These are phyloP conservation scores for Callithrix jacchus DNA, from an alignment of 2,113 vertebrate species.

Conservation along the genomic window DNA sequence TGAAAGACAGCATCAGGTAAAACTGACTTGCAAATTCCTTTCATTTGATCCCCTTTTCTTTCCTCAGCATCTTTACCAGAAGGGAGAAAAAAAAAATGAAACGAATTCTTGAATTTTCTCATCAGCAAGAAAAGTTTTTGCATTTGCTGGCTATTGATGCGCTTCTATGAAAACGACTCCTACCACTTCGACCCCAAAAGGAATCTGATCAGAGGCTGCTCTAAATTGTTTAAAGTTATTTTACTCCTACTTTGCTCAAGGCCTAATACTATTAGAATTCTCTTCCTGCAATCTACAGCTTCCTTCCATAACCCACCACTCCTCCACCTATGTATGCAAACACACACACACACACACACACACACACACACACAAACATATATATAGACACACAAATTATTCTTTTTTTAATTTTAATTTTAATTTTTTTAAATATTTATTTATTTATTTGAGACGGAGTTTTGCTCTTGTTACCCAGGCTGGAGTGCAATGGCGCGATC, in stretches of 20 bases:
- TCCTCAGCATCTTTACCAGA: not conserved
- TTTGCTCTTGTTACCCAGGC: too few species aligned
- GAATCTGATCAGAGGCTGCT: not conserved
- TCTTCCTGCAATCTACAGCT: not conserved
- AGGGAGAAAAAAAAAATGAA: not conserved
- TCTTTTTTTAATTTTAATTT: too few species aligned
- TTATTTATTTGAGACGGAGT: too few species aligned
- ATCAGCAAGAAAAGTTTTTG: conserved; percentile 12
- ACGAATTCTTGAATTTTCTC: not conserved
- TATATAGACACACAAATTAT: too few species aligned
- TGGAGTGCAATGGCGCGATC: too few species aligned
- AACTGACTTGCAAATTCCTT: not conserved
- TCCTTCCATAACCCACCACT: not conserved
- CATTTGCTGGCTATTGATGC: not conserved
- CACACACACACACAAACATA: too few species aligned
- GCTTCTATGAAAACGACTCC: not conserved
- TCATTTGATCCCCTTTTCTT: not conserved
- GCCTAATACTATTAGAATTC: not conserved
- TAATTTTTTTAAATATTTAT: too few species aligned
- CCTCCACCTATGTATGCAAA: not conserved
- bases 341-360: not conserved
- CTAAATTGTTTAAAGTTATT: not conserved
- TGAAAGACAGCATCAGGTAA: not conserved
- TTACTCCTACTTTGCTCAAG: not conserved
- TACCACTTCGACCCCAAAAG: not conserved